These are phyloP conservation scores for Catharus bicknelli DNA, from an alignment of 2,113 vertebrate genomes.

Conservation along the genomic window DNA sequence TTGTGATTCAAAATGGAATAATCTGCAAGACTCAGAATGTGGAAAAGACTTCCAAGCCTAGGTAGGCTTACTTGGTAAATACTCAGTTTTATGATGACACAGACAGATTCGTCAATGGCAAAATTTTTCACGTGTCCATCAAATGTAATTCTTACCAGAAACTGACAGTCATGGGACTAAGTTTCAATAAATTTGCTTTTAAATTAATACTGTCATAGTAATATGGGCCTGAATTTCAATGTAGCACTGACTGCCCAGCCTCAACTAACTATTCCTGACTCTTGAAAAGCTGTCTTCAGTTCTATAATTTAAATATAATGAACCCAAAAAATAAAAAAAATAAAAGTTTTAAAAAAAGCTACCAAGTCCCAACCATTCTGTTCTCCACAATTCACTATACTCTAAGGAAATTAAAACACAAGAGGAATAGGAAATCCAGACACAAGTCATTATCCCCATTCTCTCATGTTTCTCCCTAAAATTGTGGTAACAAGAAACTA, in stretches of 20 bases:
- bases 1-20: not conserved
- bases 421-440: not conserved
- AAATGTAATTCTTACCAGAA: not conserved
- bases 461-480: not conserved
- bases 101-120: not conserved
- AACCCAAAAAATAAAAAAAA: too few species aligned
- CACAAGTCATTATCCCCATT: not conserved
- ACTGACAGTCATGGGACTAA: not conserved
- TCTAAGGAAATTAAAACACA: not conserved
- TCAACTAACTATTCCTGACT: not conserved
- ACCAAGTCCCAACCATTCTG: not conserved
- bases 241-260: not conserved
- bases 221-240: not conserved
- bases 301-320: not conserved
- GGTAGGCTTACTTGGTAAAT: not conserved
- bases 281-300: not conserved
- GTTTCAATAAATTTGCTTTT: not conserved
- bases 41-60: not conserved
- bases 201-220: not conserved
- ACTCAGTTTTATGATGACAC: not conserved
- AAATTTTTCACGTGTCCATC: not conserved
- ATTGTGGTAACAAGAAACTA: not conserved
- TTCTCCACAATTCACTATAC: not conserved
- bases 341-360: not conserved
- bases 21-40: not conserved